Conservation (phyloP, 2,888 invertebrate species). For the Aricia artaxerxes region DNA sequence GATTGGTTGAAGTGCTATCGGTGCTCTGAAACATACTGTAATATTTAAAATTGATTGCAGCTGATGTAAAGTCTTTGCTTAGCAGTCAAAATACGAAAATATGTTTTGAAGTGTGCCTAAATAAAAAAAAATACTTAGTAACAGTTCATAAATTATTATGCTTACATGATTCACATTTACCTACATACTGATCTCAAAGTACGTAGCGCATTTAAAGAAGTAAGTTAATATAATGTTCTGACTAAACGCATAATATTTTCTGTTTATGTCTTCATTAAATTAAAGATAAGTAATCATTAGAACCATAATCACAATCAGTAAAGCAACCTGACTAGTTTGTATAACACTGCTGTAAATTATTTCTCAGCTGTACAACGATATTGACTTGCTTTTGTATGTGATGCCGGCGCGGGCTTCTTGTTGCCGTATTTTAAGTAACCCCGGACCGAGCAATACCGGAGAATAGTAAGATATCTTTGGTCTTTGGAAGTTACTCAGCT, state of each 20-base stretch:
- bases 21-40: not conserved
- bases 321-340: not conserved
- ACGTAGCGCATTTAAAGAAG: no score
- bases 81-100: not conserved
- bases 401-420: not conserved
- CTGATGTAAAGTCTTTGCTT: not conserved
- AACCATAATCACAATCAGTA: no score
- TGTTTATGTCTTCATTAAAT: no score
- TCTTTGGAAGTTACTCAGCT: not conserved
- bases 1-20: conserved; percentile 14
- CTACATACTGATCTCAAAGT: no score
- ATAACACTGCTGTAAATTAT: not conserved
- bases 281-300: no score
- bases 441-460: not conserved
- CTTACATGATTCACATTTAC: no score
- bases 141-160: no score
- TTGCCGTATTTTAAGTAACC: conserved; percentile 6
- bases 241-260: no score
- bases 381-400: not conserved
- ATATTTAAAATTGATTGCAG: not conserved
- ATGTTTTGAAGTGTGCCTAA: no score
- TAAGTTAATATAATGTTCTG: no score
- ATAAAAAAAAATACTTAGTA: no score
- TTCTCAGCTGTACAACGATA: not conserved
- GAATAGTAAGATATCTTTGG: not conserved